Percentiles rank a stretch among this genome's conserved stretches.
Conservation (phyloP, 2,113 vertebrate genomes). For the Podiceps cristatus region DNA sequence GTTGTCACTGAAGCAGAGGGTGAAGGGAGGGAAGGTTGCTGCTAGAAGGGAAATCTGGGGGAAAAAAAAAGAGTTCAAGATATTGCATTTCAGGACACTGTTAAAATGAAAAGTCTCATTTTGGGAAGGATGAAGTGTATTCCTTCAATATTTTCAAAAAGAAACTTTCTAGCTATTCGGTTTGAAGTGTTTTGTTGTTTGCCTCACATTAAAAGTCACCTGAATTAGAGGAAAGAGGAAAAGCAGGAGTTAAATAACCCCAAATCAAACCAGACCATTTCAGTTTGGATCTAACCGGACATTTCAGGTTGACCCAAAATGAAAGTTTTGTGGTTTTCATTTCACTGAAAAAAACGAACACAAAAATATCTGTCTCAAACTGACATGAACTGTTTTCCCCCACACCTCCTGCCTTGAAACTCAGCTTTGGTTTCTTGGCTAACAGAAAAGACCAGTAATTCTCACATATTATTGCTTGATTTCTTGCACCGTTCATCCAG, state of each 20-base stretch:
- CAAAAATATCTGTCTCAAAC: not conserved
- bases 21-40: not conserved
- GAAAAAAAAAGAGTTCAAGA: not conserved
- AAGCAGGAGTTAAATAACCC: not conserved
- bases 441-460: not conserved
- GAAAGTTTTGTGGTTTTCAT: not conserved
- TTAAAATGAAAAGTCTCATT: not conserved
- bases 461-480: not conserved
- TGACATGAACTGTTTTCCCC: fast-evolving
- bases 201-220: not conserved
- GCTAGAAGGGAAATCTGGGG: not conserved
- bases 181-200: not conserved
- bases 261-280: not conserved
- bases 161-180: not conserved
- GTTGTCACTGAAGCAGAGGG: not conserved
- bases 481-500: not conserved
- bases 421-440: not conserved
- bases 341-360: not conserved
- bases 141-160: not conserved
- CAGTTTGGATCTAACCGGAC: not conserved
- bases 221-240: not conserved
- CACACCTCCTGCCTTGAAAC: not conserved
- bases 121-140: not conserved
- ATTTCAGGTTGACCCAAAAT: not conserved
- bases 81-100: not conserved